Conservation (phyloP, 2,113 vertebrate species). For the Dolichallabes microphthalmus region DNA sequence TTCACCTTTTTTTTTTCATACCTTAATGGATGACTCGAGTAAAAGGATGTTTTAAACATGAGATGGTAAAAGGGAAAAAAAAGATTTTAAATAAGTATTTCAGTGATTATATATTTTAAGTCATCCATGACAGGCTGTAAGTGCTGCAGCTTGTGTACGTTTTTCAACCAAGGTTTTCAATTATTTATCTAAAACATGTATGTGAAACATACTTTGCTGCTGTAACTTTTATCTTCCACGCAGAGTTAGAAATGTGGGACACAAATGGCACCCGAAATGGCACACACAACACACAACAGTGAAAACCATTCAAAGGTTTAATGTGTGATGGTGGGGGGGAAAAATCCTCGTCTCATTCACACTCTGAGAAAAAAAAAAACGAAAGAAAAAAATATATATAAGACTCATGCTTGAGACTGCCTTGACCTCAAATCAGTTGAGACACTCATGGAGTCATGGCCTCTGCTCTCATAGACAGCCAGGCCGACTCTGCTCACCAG, state of each 20-base stretch:
- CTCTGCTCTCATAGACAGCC: constrained; percentile 18
- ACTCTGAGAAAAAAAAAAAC: constrained; percentile 23
- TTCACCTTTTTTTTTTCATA: neutral
- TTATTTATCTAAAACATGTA: neutral
- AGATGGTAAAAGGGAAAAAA: neutral
- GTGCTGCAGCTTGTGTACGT: neutral
- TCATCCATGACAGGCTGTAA: neutral
- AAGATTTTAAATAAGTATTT: neutral
- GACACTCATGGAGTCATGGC: constrained; percentile 16
- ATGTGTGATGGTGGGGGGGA: constrained; percentile 27
- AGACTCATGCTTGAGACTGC: neutral
- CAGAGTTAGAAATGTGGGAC: neutral
- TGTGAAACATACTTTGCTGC: neutral
- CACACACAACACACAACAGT: neutral
- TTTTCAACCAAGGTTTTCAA: neutral
- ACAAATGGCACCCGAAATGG: neutral
- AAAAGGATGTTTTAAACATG: neutral
- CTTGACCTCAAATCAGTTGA: constrained; percentile 24
- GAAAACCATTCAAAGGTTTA: constrained; percentile 48
- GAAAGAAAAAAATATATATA: neutral
- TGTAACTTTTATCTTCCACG: neutral
- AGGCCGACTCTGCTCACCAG: neutral
- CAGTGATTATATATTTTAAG: neutral
- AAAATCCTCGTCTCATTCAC: constrained; percentile 16
- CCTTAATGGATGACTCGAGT: neutral